These are phyloP conservation scores for Platysternon megacephalum DNA, from an alignment of 2,113 vertebrate species.

Conservation along the genomic window DNA sequence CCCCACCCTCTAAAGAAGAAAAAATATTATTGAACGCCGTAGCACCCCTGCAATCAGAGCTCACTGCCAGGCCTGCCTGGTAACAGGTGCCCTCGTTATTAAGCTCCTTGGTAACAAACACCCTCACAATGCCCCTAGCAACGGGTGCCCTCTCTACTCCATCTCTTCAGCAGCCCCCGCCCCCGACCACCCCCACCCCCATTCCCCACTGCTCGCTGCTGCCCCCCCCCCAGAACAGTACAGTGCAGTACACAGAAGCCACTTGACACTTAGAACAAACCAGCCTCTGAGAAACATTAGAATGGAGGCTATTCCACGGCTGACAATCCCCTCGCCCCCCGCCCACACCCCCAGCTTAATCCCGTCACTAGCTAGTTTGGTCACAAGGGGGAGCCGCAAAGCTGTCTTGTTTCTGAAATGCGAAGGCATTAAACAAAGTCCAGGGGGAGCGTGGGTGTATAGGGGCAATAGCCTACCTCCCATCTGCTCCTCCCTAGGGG, in stretches of 20 bases:
- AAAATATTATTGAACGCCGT: not conserved
- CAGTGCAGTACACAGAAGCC: not conserved
- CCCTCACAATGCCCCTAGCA: not conserved
- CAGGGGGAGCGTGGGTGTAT: not conserved
- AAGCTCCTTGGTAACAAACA: not conserved
- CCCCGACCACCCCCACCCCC: not conserved
- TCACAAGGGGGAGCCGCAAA: not conserved
- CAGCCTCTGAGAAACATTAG: not conserved
- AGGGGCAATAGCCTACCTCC: not conserved
- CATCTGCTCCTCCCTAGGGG: not conserved
- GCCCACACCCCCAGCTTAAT: too few species aligned
- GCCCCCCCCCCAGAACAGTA: not conserved
- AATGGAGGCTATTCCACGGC: not conserved
- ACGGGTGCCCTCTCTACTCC: not conserved
- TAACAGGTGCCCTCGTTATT: not conserved
- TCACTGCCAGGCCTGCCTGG: not conserved
- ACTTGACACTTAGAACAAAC: not conserved
- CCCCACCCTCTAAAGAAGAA: not conserved
- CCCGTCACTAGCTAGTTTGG: not conserved
- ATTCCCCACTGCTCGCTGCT: not conserved
- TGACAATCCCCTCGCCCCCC: not conserved
- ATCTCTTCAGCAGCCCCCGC: not conserved
- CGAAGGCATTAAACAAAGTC: not conserved
- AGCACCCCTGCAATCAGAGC: not conserved
- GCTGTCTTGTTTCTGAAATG: not conserved